phyloP scores from a whole-genome alignment of 2,797 vertebrate species.

The Tapirus indicus region DNA sequence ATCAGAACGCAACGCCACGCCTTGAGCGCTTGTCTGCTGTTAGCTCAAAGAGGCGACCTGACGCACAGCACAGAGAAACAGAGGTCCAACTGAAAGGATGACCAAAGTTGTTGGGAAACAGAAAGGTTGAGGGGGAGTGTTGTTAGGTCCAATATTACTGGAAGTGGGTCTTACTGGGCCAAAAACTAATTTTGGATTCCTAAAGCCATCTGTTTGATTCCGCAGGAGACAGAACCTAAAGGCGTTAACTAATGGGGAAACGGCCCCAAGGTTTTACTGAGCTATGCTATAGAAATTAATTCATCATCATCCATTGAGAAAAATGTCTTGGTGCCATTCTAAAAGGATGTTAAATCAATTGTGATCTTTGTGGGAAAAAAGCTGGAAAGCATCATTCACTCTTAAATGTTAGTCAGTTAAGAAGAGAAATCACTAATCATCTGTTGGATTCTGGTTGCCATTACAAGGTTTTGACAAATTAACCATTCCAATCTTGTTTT shows the following conservation, averaged over 20 bases:
- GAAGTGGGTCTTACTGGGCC: not conserved
- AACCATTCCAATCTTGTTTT: conserved; percentile 1
- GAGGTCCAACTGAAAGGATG: not conserved
- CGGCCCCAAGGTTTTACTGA: not conserved
- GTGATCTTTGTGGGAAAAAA: not conserved
- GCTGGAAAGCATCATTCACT: conserved; percentile 28
- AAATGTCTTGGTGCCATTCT: conserved; percentile 42
- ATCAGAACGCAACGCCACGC: conserved; percentile 53
- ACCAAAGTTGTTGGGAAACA: not conserved
- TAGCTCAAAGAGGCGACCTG: conserved; percentile 7
- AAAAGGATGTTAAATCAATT: conserved; percentile 14
- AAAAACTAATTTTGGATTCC: not conserved
- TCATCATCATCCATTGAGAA: conserved; percentile 29
- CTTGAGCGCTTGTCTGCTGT: conserved; percentile 20
- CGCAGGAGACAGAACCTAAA: not conserved
- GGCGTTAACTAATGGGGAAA: conserved; percentile 22
- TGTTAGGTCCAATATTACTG: not conserved
- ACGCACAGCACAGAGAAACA: conserved; percentile 31
- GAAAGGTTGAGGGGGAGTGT: not conserved
- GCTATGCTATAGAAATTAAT: conserved; percentile 38
- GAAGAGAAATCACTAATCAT: not conserved
- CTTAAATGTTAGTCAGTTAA: conserved; percentile 37
- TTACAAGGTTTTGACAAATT: not conserved
- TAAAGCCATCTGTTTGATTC: not conserved
- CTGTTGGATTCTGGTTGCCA: not conserved